A percentile compares a stretch with the other conserved stretches of the same genome.
These are phyloP conservation scores for Rafetus swinhoei DNA, from an alignment of 2,113 vertebrate species.

Conservation along the genomic window DNA sequence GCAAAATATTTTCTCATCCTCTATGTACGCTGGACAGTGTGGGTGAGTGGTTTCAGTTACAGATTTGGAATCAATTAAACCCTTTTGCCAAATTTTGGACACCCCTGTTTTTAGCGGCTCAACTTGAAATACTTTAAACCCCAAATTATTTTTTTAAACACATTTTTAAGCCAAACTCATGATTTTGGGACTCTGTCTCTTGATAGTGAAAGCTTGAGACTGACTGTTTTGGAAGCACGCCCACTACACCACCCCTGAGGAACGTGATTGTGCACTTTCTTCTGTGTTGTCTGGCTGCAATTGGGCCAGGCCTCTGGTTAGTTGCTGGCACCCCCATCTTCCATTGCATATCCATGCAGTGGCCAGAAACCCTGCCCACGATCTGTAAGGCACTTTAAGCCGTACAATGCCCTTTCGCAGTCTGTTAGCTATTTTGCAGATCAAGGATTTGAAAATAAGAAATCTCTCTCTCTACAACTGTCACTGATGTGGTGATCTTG, in stretches of 20 bases:
- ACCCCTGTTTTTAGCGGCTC: background rate
- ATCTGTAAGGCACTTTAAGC: background rate
- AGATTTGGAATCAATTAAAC: background rate
- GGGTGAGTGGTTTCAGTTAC: background rate
- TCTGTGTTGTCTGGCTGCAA: background rate
- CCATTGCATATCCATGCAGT: background rate
- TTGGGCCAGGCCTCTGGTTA: background rate
- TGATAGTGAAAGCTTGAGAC: background rate
- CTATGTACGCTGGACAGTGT: background rate
- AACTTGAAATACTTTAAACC: background rate
- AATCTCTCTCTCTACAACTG: background rate
- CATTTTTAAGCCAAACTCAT: background rate
- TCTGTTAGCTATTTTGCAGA: background rate
- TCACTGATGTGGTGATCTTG: background rate
- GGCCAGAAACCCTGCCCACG: background rate
- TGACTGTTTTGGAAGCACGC: background rate
- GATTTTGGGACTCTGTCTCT: background rate
- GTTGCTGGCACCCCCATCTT: background rate
- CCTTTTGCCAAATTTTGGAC: background rate
- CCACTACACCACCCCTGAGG: background rate
- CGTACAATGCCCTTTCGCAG: background rate
- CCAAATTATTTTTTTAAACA: background rate
- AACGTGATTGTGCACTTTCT: background rate
- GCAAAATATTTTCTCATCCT: background rate
- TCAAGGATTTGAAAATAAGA: background rate